These are phyloP conservation scores for Cecidostiba fungosa DNA, from an alignment of 2,888 invertebrate species.

Conservation along the genomic window DNA sequence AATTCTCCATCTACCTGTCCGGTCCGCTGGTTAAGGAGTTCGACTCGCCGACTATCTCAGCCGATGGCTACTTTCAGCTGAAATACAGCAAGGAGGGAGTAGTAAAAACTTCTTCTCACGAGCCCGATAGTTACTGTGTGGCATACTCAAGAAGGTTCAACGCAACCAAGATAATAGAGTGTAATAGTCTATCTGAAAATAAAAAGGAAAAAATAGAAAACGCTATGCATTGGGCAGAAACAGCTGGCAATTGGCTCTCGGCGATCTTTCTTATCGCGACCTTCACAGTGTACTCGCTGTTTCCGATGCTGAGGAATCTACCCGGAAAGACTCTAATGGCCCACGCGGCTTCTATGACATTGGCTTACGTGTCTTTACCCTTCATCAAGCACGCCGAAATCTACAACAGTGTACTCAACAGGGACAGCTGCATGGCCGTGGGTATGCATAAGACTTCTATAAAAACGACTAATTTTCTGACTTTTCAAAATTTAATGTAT, in stretches of 20 bases:
- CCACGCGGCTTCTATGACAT: slow-evolving; percentile 70
- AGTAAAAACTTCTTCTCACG: neutral
- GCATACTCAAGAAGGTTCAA: neutral
- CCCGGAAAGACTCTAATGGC: slow-evolving; percentile 74
- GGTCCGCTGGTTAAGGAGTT: neutral
- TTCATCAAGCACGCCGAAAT: slow-evolving; percentile 66
- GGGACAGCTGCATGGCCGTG: slow-evolving; percentile 64
- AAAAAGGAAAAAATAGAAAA: neutral
- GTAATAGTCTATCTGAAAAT: neutral
- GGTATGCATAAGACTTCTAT: slow-evolving; percentile 63
- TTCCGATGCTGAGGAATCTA: slow-evolving; percentile 73
- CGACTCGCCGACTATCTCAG: neutral
- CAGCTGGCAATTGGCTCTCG: slow-evolving; percentile 64
- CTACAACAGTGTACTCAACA: slow-evolving; percentile 1
- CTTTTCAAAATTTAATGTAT: no score
- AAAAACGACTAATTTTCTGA: no score
- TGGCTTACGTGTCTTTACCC: slow-evolving; percentile 69
- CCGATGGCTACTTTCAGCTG: slow-evolving; percentile 1
- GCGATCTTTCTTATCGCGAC: slow-evolving; percentile 71
- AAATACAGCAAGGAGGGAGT: neutral
- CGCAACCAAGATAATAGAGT: neutral
- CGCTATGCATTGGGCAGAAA: slow-evolving; percentile 1
- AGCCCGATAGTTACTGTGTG: slow-evolving; percentile 47
- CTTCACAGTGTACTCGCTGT: slow-evolving; percentile 72
- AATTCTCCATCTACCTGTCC: neutral